Conservation (phyloP, 2,888 invertebrate species). For the Coecobrya sp. region DNA sequence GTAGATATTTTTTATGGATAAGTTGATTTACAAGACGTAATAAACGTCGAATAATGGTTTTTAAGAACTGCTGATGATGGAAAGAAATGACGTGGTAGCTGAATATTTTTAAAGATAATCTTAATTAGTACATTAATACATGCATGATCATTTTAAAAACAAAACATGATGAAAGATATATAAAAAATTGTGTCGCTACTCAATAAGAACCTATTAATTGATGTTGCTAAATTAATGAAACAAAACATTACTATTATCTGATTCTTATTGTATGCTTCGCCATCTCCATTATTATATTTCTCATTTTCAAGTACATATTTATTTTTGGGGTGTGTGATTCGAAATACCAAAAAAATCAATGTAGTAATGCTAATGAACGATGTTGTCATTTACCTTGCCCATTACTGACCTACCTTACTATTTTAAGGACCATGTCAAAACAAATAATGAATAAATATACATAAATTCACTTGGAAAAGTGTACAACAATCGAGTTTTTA, state of each 20-base stretch:
- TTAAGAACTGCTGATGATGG: background rate
- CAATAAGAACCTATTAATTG: background rate
- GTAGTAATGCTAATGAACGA: slow-evolving; percentile 22
- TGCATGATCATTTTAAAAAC: background rate
- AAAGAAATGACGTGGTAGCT: background rate
- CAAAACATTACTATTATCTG: background rate
- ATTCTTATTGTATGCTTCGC: background rate
- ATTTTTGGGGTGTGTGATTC: background rate
- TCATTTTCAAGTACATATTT: slow-evolving; percentile 19
- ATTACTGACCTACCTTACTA: background rate
- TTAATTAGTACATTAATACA: no score
- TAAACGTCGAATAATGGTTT: background rate
- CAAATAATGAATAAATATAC: slow-evolving; percentile 7
- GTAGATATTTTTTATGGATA: background rate
- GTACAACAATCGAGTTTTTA: background rate
- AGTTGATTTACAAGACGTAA: background rate
- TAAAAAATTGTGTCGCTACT: background rate
- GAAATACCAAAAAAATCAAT: slow-evolving; percentile 58
- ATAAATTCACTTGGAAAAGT: background rate
- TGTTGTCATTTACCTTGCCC: slow-evolving; percentile 45
- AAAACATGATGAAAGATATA: background rate
- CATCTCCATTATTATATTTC: slow-evolving; percentile 2
- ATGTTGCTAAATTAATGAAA: background rate
- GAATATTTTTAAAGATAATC: slow-evolving; percentile 29
- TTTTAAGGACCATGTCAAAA: slow-evolving; percentile 26